These are phyloP conservation scores for Malacoctenus gilli DNA, from an alignment of 2,797 vertebrate genomes.

Conservation along the genomic window DNA sequence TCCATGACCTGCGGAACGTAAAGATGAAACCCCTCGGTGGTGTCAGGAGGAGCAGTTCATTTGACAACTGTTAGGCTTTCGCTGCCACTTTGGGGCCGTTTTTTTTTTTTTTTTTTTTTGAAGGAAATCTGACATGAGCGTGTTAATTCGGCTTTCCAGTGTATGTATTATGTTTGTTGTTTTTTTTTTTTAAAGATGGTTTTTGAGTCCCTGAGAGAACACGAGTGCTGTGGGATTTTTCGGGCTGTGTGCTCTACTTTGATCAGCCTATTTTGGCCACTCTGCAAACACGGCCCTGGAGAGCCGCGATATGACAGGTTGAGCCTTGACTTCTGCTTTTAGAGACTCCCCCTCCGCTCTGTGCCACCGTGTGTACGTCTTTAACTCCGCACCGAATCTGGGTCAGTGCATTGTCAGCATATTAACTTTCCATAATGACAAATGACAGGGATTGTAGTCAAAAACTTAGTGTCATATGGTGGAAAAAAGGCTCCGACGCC, in stretches of 20 bases:
- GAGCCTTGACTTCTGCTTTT: constrained; percentile 65
- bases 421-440: constrained; percentile 64
- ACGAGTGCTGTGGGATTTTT: constrained; percentile 46
- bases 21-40: too few relatives aligned
- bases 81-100: constrained; percentile 5
- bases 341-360: constrained; percentile 46
- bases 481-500: constrained; percentile 24
- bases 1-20: too few relatives aligned
- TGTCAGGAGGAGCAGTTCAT: too few relatives aligned
- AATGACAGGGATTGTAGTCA: constrained; percentile 63
- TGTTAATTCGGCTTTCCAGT: constrained; percentile 20
- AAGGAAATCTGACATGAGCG: not conserved
- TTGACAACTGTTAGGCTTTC: not conserved
- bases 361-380: constrained; percentile 33
- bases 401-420: constrained; percentile 66
- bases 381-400: constrained; percentile 63
- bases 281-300: constrained; percentile 49
- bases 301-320: constrained; percentile 64
- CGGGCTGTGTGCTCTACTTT: constrained; percentile 54
- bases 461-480: constrained; percentile 41
- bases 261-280: constrained; percentile 58
- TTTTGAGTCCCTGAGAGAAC: constrained; percentile 33
- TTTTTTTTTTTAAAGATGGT: constrained; percentile 21
- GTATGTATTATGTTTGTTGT: constrained; percentile 33
- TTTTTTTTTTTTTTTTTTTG: not conserved